These are phyloP conservation scores for Drosophila ogumai DNA, from an alignment of 1,140 invertebrate genomes.

Conservation along the genomic window DNA sequence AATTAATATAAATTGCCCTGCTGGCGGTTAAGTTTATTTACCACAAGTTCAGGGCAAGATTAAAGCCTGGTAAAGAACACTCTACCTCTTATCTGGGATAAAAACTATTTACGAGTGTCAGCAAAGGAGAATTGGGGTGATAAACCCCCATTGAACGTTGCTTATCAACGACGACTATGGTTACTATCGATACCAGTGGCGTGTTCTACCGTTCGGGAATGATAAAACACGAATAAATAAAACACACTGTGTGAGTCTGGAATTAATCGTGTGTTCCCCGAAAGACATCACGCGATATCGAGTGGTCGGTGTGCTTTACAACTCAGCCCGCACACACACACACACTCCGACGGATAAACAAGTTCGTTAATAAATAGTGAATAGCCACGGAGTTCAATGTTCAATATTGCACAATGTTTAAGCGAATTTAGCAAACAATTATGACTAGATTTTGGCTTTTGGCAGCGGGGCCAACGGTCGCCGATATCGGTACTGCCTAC, in stretches of 20 bases:
- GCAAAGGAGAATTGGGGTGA: slow-evolving; percentile 42
- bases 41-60: slow-evolving; percentile 52
- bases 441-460: slow-evolving; percentile 26
- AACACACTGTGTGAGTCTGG: slow-evolving; percentile 17
- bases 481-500: not conserved
- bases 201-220: slow-evolving; percentile 55
- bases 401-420: slow-evolving; percentile 46
- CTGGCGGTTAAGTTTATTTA: slow-evolving; percentile 10
- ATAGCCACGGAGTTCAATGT: slow-evolving; percentile 37
- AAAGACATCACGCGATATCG: slow-evolving; percentile 55
- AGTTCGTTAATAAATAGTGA: slow-evolving; percentile 36
- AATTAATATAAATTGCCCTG: slow-evolving; percentile 2
- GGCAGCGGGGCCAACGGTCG: slow-evolving; percentile 11
- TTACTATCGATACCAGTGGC: slow-evolving; percentile 51
- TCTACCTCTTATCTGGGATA: slow-evolving; percentile 30
- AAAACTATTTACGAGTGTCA: slow-evolving; percentile 54
- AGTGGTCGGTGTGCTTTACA: not conserved
- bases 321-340: not conserved
- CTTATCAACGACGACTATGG: slow-evolving; percentile 45
- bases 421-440: slow-evolving; percentile 17
- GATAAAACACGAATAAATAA: slow-evolving; percentile 38
- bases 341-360: slow-evolving; percentile 9
- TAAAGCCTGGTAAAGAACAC: not conserved
- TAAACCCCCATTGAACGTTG: slow-evolving; percentile 37
- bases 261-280: slow-evolving; percentile 29